phyloP scores from a whole-genome alignment of 1,140 invertebrate genomes.

The Drosophila pandora region DNA sequence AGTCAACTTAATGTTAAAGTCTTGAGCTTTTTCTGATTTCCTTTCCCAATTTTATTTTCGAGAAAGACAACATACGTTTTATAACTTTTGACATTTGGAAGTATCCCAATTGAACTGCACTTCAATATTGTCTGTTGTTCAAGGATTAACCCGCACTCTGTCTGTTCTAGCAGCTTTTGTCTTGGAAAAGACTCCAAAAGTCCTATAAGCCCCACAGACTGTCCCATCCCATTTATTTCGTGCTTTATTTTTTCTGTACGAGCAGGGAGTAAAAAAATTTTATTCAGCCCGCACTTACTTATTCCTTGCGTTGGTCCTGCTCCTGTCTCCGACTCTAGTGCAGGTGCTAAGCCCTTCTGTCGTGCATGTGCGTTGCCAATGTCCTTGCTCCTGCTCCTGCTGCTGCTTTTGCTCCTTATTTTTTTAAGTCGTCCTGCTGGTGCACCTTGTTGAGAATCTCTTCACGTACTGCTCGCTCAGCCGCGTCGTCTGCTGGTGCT shows the following conservation, averaged over 20 bases:
- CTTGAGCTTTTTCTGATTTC: neutral
- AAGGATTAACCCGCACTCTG: constrained; percentile 9
- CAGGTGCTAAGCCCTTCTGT: constrained; percentile 66
- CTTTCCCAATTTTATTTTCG: neutral
- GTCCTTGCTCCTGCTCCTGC: constrained; percentile 34
- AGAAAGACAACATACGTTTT: neutral
- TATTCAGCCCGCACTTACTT: constrained; percentile 64
- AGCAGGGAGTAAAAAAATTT: constrained; percentile 14
- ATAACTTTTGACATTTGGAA: neutral
- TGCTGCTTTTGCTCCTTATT: constrained; percentile 27
- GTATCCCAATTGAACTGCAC: neutral
- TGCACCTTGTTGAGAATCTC: constrained; percentile 66
- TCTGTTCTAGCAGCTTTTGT: constrained; percentile 9
- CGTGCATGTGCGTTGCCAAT: constrained; percentile 31
- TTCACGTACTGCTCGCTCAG: constrained; percentile 73
- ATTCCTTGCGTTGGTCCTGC: constrained; percentile 64
- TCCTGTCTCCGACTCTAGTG: constrained; percentile 54
- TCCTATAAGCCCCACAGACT: constrained; percentile 28
- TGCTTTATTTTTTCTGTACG: constrained; percentile 13
- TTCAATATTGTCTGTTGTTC: constrained; percentile 4
- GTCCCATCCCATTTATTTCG: neutral
- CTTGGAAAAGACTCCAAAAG: constrained; percentile 34
- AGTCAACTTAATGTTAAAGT: too few species aligned
- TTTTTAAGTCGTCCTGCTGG: constrained; percentile 27
- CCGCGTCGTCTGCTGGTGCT: constrained; percentile 62